Evolutionary conservation across 2,113 vertebrate species (phyloP), one percentile per base, ranked within the genome.

Genomic region (Thinocorus orbignyianus): DNA sequence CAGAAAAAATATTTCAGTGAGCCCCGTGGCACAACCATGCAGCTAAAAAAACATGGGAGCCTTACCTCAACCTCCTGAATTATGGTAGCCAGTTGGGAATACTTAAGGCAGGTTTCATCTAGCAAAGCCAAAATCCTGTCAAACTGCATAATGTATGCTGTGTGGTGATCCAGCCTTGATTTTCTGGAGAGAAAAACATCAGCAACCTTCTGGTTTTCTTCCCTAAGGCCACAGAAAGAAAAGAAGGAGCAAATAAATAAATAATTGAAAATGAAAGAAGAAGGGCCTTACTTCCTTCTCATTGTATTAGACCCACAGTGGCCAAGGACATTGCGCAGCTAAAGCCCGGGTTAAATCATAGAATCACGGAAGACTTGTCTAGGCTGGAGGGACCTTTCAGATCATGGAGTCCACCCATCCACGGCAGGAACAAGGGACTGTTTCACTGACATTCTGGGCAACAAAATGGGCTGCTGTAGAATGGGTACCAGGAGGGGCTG

Each of bases 41-140:
- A 66, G 3, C 2, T 49, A 19, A 87, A 76, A 83, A 72, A 58
- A 0, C 31, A 18, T 11, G 13, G 11, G 58, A 55, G 7, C 81
- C 98, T 97, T 95, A 99, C 99, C 99, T 99, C 99, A 94, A 99
- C 99, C 74, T 97, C 98, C 30, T 97, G 98, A 92, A 99, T 96
- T 22, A 98, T 80, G 30, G 98, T 94, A 14, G 98, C 97, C 92
- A 99, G 97, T 37, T 95, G 97, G 23, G 98, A 98, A 46, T 93
- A 98, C 23, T 97, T 98, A 69, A 98, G 96, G 84, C 98, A 99
- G 96, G 90, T 98, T 87, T 99, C 98, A 74, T 99, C 98, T 58
- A 99, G 97, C 94, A 99, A 97, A 91, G 96, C 98, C 96, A 99
- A 98, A 95, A 97, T 99, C 80, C 97, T 98, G 92, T 99, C 99